Evolutionary conservation across 1,140 invertebrate genomes (phyloP), one percentile per base, ranked within the genome.

Genomic region (Agraylea sexmaculata): DNA sequence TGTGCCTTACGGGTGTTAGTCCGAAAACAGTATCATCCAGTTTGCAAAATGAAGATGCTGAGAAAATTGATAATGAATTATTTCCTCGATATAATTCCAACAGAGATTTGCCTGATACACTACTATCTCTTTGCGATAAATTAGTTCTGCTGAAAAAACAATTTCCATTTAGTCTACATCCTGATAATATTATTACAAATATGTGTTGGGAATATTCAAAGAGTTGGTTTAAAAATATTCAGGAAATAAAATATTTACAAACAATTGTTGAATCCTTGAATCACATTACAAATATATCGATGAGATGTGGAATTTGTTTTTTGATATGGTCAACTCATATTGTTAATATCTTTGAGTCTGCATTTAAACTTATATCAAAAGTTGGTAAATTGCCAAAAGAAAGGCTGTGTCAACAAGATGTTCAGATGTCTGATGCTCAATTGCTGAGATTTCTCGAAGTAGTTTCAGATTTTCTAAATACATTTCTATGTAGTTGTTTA

Each of bases 151-250:
- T 87, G 16, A 74, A 75, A 25, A 68, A 71, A 25, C 77, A 84
- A 58, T 92, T 93, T 58, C 88, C 88, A 1, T 78, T 87, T 40
- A 92, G 87, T 61, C 69, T 92, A 22, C 75, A 80, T 17, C 74
- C 78, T 20, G 78, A 81, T 51, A 74, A 82, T 21, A 58, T 94
- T 19, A 60, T 92, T 22, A 75, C 80, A 8, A 89, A 92, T 59
- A 78, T 91, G 67, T 78, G 77, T 49, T 94, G 89, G 90, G 87
- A 93, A 57, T 88, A 86, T 62, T 74, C 83, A 40, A 72, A 83
- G 44, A 71, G 73, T 36, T 94, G 89, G 89, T 81, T 83, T 56
- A 86, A 82, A 60, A 74, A 81, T 49, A 73, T 81, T 41, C 70
- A 78, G 32, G 69, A 73, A 37, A 64, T 82, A n/a, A 60, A 71